A percentile compares a stretch with the other conserved stretches of the same genome.
phyloP scores from a whole-genome alignment of 2,113 vertebrate species.

The Daubentonia madagascariensis region DNA sequence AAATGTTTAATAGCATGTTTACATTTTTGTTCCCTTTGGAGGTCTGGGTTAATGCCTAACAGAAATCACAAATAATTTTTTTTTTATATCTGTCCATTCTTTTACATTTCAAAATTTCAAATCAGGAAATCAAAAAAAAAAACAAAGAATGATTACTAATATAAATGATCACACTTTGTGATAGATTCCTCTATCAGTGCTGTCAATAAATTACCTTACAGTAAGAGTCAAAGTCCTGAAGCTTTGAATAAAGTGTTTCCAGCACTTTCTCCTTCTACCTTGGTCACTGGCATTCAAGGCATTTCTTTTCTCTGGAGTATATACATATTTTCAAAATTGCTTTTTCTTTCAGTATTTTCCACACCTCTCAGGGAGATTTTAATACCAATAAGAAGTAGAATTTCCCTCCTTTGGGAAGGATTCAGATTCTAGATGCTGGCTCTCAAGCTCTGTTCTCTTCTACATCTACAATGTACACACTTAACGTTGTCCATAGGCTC shows the following conservation, averaged over 20 bases:
- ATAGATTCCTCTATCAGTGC: neutral
- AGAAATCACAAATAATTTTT: neutral
- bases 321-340: slow-evolving; percentile 15
- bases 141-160: neutral
- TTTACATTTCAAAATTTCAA: slow-evolving; percentile 1
- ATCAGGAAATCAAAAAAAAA: neutral
- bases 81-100: neutral
- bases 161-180: neutral
- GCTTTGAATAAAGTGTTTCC: slow-evolving; percentile 13
- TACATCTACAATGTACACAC: neutral
- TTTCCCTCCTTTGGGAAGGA: neutral
- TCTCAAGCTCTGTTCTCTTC: neutral
- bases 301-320: slow-evolving; percentile 2
- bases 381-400: neutral
- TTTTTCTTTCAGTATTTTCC: slow-evolving; percentile 1
- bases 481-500: neutral
- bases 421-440: neutral
- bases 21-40: neutral
- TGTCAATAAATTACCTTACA: neutral
- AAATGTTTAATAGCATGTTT: neutral
- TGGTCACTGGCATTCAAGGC: neutral
- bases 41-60: neutral
- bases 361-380: neutral
- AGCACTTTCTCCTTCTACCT: neutral
- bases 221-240: neutral